Percentiles rank a stretch among this genome's conserved stretches.
Evolutionary conservation across 1,140 invertebrate genomes (phyloP).

Genomic region (Streblospio benedicti): DNA sequence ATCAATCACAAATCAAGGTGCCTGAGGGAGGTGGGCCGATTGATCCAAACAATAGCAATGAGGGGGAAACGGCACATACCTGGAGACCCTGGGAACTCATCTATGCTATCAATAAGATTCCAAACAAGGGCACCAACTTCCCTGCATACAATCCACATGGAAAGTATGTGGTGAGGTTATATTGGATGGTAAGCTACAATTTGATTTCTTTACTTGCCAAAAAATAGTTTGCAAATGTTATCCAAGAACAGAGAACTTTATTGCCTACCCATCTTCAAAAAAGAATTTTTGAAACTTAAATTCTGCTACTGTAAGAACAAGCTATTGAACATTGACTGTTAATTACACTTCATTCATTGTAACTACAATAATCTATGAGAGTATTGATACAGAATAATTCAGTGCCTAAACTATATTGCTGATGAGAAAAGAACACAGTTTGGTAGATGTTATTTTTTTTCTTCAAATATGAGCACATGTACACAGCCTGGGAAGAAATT

Average conservation of each 20-base stretch:
- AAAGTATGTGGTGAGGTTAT: slow-evolving; percentile 46
- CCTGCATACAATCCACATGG: slow-evolving; percentile 44
- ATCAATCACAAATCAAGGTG: slow-evolving; percentile 31
- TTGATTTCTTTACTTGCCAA: not conserved
- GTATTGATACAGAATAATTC: no score
- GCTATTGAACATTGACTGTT: no score
- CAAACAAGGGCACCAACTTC: slow-evolving; percentile 43
- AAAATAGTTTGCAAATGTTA: not conserved
- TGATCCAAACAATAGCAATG: not conserved
- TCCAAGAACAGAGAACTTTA: not conserved
- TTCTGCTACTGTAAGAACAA: no score
- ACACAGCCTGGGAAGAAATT: no score
- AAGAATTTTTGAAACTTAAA: no score
- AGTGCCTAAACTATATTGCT: no score
- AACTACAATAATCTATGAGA: no score
- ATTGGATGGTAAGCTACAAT: slow-evolving; percentile 43
- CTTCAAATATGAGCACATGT: no score
- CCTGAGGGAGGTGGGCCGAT: not conserved
- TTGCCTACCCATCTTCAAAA: no score
- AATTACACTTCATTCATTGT: no score
- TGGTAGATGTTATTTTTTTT: no score
- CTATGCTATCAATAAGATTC: slow-evolving; percentile 43
- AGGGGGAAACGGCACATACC: slow-evolving; percentile 24
- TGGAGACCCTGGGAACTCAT: slow-evolving; percentile 49
- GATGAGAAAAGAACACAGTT: no score